A percentile compares a stretch with the other conserved stretches of the same genome.
These are phyloP conservation scores for Characodon lateralis DNA, from an alignment of 2,797 vertebrate genomes.

Conservation along the genomic window DNA sequence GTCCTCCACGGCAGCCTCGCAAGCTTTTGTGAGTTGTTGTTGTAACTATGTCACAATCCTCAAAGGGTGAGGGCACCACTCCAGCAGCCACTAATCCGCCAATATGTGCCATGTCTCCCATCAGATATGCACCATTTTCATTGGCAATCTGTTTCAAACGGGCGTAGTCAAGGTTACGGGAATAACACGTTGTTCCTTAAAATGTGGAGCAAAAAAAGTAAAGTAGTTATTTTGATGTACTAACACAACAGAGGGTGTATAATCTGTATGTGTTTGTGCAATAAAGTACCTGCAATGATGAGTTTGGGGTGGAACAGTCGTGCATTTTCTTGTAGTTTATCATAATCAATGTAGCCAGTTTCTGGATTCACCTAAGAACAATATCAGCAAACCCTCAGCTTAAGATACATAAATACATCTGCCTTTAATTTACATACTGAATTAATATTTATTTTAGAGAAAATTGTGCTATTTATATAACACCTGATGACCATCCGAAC, in stretches of 20 bases:
- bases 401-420: not conserved
- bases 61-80: conserved; percentile 91
- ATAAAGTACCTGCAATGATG: conserved; percentile 89
- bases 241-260: not conserved
- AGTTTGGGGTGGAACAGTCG: conserved; percentile 92
- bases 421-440: not conserved
- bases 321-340: conserved; percentile 89
- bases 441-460: too few relatives aligned
- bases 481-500: too few relatives aligned
- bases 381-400: not conserved
- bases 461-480: too few relatives aligned
- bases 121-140: conserved; percentile 87
- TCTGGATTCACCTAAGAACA: conserved; percentile 87
- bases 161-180: conserved; percentile 91
- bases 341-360: conserved; percentile 93
- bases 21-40: conserved; percentile 98
- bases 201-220: conserved; percentile 51
- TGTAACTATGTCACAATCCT: conserved; percentile 89
- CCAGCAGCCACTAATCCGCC: conserved; percentile 92
- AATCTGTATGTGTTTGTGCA: not conserved
- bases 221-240: too few relatives aligned
- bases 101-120: conserved; percentile 98
- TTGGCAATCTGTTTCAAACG: conserved; percentile 88
- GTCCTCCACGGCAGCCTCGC: conserved; percentile 92
- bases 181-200: conserved; percentile 93